Evolutionary conservation across 2,888 invertebrate genomes (phyloP), one percentile per base, ranked within the genome.

Genomic region (Noctua janthe): DNA sequence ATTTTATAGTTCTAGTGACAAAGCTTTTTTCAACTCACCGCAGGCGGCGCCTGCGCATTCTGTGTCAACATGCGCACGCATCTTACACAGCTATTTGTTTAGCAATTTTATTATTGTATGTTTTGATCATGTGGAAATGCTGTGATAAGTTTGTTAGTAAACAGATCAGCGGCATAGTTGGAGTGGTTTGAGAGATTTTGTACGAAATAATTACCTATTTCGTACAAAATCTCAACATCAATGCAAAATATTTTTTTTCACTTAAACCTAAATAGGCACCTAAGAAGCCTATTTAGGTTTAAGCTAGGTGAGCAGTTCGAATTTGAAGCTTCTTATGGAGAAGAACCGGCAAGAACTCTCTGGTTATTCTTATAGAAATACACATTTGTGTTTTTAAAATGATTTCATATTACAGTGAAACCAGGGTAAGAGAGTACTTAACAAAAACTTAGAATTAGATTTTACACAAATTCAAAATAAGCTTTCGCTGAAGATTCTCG

Each of bases 61-160:
- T 82, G 71, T 87, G 88, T 90, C 89, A 90, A 90, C 87, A 88
- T 82, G 74, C 90, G 74, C 69, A 76, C 86, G 83, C 87, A 86
- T 83, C 82, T 83, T 73, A 69, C 83, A 83, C 81, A 82, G 71
- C 74, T 89, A 90, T 89, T 90, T 87, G 85, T 84, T 87, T 85
- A 85, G 86, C 88, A 85, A 90, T 89, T 85, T 87, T 82, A 83
- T 83, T 86, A 47, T 85, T 84, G 83, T 83, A 76, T 71, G 74
- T 71, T 82, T 76, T 82, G 80, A 85, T 87, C 82, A 73, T 86
- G 81, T 87, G 76, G 75, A 71, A 78, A 80, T 80, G 35, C 23
- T 73, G 13, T 78, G 73, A 87, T 87, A 83, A 69, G 15, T 49
- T 29, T 75, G 66, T 70, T 39, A 35, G 13, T 66, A 62, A 51